Evolutionary conservation across 1,140 invertebrate genomes (phyloP).

Genomic region (Ceratosolen fusciceps): DNA sequence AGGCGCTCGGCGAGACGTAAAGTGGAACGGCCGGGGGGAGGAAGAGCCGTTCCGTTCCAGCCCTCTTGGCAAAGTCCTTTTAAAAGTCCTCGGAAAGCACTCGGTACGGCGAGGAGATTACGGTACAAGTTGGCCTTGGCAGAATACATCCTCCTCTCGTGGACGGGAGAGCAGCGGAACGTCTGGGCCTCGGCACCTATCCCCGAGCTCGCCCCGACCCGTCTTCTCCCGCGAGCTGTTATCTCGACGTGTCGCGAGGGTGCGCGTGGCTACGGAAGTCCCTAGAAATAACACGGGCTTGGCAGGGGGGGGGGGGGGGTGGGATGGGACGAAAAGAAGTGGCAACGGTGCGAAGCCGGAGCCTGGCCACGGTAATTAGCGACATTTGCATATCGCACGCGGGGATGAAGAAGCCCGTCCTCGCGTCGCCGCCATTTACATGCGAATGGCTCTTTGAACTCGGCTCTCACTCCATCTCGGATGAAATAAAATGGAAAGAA

Average conservation of each 20-base stretch:
- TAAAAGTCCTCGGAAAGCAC: background rate
- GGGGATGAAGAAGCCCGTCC: constrained; percentile 44
- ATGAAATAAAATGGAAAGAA: background rate
- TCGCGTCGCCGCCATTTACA: constrained; percentile 60
- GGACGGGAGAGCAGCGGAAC: background rate
- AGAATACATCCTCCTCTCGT: background rate
- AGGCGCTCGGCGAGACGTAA: too few species aligned
- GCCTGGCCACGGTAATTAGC: constrained; percentile 66
- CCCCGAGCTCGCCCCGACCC: background rate
- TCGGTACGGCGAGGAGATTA: background rate
- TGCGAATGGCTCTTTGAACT: constrained; percentile 59
- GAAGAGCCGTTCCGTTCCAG: too few species aligned
- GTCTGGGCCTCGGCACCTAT: background rate
- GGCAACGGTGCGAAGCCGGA: constrained; percentile 43
- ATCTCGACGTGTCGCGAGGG: background rate
- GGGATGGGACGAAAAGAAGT: background rate
- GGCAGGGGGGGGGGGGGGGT: background rate
- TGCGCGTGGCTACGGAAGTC: background rate
- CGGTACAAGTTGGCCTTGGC: constrained; percentile 6
- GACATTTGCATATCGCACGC: constrained; percentile 67
- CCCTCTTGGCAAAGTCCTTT: background rate
- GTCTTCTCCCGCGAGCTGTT: background rate
- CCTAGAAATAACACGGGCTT: background rate
- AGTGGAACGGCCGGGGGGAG: too few species aligned
- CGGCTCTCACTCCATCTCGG: background rate